These are phyloP conservation scores for Pheosia tremula DNA, from an alignment of 2,888 invertebrate species.

Conservation along the genomic window DNA sequence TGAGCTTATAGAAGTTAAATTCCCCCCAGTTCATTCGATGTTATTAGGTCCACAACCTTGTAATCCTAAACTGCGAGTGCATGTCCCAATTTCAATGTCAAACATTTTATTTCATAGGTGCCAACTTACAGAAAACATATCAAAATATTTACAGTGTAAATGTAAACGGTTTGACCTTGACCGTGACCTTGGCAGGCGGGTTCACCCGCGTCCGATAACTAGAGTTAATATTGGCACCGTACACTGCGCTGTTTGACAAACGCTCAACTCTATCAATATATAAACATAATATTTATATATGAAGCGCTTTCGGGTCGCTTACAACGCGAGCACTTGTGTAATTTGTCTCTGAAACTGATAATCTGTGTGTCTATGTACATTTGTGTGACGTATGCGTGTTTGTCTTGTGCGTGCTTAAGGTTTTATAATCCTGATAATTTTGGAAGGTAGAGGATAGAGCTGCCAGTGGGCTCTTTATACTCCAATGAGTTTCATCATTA, in stretches of 20 bases:
- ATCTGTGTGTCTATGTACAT: constrained; percentile 61
- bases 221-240: constrained; percentile 83
- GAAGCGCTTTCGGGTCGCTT: constrained; percentile 69
- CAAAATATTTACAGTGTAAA: constrained; percentile 65
- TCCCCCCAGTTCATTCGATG: neutral
- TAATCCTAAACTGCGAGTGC: constrained; percentile 10
- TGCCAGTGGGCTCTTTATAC: neutral
- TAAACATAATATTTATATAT: constrained; percentile 84
- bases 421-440: constrained; percentile 22
- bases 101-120: constrained; percentile 30
- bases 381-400: constrained; percentile 33
- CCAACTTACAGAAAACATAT: constrained; percentile 45
- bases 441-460: neutral
- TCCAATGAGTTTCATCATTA: neutral
- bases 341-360: constrained; percentile 79
- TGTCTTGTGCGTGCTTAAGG: constrained; percentile 31
- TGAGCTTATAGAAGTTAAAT: too few relatives aligned
- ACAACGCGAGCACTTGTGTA: constrained; percentile 70
- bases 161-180: constrained; percentile 63
- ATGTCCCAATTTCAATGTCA: constrained; percentile 20
- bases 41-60: neutral
- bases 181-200: constrained; percentile 68
- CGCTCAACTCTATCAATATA: constrained; percentile 83
- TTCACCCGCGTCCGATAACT: constrained; percentile 75
- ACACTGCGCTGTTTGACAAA: constrained; percentile 78